A percentile compares a stretch with the other conserved stretches of the same genome.
Conservation (phyloP, 2,113 vertebrate species). For the Ardeotis arabs region DNA sequence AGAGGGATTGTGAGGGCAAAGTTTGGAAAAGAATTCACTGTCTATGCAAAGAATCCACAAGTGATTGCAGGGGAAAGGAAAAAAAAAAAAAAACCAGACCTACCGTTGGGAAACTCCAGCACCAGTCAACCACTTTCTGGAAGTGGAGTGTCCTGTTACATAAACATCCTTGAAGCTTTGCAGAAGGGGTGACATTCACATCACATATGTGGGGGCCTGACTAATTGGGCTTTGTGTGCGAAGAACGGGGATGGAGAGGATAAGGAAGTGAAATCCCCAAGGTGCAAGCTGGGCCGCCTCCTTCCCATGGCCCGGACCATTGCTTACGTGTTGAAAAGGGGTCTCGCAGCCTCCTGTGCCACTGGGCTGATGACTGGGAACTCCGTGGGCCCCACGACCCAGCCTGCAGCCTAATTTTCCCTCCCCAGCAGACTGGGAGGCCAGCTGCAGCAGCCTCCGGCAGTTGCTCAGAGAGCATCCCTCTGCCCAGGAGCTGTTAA, state of each 20-base stretch:
- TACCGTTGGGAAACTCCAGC: conserved; percentile 24
- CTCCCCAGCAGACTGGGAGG: background rate
- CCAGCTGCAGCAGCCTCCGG: background rate
- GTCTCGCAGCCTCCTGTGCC: background rate
- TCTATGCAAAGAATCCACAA: conserved; percentile 39
- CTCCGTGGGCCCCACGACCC: background rate
- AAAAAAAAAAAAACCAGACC: background rate
- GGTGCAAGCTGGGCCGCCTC: conserved; percentile 58
- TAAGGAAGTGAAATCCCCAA: conserved; percentile 67
- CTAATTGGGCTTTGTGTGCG: conserved; percentile 62
- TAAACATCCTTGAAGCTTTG: conserved; percentile 65
- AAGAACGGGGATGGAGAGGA: conserved; percentile 18
- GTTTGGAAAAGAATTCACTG: conserved; percentile 29
- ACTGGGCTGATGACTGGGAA: conserved; percentile 14
- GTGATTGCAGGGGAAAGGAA: background rate
- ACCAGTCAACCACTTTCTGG: conserved; percentile 32
- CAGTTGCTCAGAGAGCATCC: background rate
- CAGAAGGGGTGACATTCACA: conserved; percentile 57
- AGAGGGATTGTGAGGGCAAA: conserved; percentile 43
- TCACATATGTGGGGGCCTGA: conserved; percentile 32
- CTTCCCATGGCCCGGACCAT: conserved; percentile 52
- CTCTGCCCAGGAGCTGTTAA: background rate
- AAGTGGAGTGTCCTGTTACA: conserved; percentile 54
- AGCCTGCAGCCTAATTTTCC: background rate
- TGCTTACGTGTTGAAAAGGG: conserved; percentile 44